Base-by-base conservation (phyloP, 2,888 invertebrate genomes). In the Microchrysa polita region DNA sequence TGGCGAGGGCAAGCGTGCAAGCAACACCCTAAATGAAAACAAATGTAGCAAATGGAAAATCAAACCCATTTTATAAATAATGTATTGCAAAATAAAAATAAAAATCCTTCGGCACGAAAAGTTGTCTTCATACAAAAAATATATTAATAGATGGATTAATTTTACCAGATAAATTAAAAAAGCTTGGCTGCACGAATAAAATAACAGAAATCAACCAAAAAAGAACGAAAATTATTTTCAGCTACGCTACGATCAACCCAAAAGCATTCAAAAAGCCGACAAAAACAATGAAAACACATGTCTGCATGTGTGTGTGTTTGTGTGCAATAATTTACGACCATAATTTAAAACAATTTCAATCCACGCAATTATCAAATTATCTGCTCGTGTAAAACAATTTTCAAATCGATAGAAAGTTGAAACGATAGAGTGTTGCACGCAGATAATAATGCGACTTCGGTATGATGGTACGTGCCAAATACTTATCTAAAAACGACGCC, bases 331-430 rank as follows among this genome's bases (percentile, higher is more conserved):
- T 65, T n/a, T 65, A 65, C 65, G 65, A 22, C 48, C 14, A 44
- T 42, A 65, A 65, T 65, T 65, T 65, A 65, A 65, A 65, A 65
- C 65, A 65, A 65, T 65, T 65, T 65, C 65, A 65, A 65, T 65
- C 65, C 22, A 23, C 18, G 65, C 65, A 65, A 65, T 65, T 65
- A 65, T 65, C 65, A 65, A 65, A 65, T 65, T 65, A 65, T 65
- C 65, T 65, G 44, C 65, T 65, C 65, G 65, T 65, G 65, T 65
- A 65, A 65, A 65, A 65, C 44, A 44, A 65, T 65, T 65, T 65
- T 65, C 65, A 22, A n/a, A 20, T 65, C 65, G 65, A 65, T 65
- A 65, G 65, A 65, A 65, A 65, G 65, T 65, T 65, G n/a, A 65
- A 65, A 65, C 65, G 65, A 65, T n/a, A n/a, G n/a, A n/a, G n/a